phyloP scores from a whole-genome alignment of 2,888 invertebrate species.

The Epinotia ramella region DNA sequence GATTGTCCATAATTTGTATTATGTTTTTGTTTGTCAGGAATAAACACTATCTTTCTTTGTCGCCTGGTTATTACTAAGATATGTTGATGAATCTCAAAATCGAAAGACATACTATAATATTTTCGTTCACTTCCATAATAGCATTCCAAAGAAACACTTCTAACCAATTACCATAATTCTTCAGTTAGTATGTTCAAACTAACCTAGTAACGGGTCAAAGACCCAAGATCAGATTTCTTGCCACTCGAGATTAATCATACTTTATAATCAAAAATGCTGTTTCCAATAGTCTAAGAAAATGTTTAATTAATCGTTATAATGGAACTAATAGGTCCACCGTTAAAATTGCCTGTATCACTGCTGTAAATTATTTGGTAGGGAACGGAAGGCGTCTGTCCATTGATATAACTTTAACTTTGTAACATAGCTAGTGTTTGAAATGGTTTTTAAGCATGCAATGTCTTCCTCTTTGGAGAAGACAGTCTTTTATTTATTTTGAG shows the following conservation, averaged over 20 bases:
- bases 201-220: not conserved
- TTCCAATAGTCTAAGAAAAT: conserved; percentile 14
- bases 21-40: no score
- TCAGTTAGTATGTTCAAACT: conserved; percentile 17
- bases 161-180: conserved; percentile 16
- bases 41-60: no score
- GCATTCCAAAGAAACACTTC: not conserved
- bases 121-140: no score
- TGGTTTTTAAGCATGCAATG: not conserved
- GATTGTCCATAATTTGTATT: no score
- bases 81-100: no score
- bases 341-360: conserved; percentile 26
- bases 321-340: conserved; percentile 12
- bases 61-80: no score
- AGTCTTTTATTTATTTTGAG: no score
- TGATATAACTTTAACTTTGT: not conserved
- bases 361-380: conserved; percentile 11
- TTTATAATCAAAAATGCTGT: conserved; percentile 33
- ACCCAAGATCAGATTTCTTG: conserved; percentile 12
- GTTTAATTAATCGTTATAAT: conserved; percentile 37
- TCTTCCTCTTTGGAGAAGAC: no score
- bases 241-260: conserved; percentile 2
- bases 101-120: no score
- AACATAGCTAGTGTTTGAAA: not conserved
- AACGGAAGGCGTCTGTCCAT: conserved; percentile 25